Base-by-base conservation (phyloP, 2,113 vertebrate species). In the Myiopsitta monachus region DNA sequence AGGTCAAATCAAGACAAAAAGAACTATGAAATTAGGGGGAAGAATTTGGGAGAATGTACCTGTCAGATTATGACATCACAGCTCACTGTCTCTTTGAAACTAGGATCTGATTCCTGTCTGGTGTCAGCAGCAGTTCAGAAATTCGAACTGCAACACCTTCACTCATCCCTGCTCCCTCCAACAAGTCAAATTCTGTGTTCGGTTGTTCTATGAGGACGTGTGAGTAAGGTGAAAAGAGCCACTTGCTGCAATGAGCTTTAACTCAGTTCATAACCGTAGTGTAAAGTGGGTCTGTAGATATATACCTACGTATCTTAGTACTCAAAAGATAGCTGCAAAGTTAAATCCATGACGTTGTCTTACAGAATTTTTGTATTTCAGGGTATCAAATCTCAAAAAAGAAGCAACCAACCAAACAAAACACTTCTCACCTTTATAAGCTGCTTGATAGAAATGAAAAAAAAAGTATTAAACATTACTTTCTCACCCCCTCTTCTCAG, bases 401-500 rank as follows among this genome's bases (percentile, higher is more conserved):
- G n/a, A 51, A 30, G 11, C 33, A 59, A 59, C 5, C 57, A 59
- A 59, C 9, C 33, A 59, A 14, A 2, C 7, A 43, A 16, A 46
- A 33, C 15, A 1, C 3, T 44, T 80, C 1, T 6, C 6, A 23
- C 52, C 3, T 67, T 72, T 81, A 5, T 54, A 68, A 76, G 2
- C 12, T 70, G 5, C 7, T 80, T 88, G 38, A 72, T 57, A 82
- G 70, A 38, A 63, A 55, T 26, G 30, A 46, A 10, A 21, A 24
- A 14, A 54, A 77, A 79, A 27, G 5, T 5, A 61, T 3, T 8
- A 86, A 91, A 61, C 2, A 16, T 0, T 2, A 22, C 39, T 18
- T n/a, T 3, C 3, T 4, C 19, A 1, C 39, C 1, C 1, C 8
- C 3, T 59, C 4, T 43, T 68, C 41, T 41, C 13, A 54, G 27